phyloP scores from a whole-genome alignment of 2,888 invertebrate species.

The Plagodis pulveraria region DNA sequence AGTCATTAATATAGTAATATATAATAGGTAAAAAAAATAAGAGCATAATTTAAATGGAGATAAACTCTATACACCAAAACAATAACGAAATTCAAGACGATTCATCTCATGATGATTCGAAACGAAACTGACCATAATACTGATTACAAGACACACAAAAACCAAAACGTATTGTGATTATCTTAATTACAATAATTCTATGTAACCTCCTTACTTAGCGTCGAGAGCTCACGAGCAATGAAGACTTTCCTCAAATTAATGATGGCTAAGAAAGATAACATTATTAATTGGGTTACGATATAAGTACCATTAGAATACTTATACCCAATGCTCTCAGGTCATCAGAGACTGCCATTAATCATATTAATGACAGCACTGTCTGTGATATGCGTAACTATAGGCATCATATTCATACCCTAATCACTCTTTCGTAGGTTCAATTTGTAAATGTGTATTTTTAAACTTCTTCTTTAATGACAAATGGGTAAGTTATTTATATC shows the following conservation, averaged over 20 bases:
- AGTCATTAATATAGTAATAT: too few species aligned
- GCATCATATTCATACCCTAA: not conserved
- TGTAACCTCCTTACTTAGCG: constrained; percentile 8
- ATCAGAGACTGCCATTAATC: constrained; percentile 34
- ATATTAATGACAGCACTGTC: constrained; percentile 30
- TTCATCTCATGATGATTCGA: not conserved
- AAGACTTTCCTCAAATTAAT: constrained; percentile 70
- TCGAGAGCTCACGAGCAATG: constrained; percentile 55
- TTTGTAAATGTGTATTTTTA: too few species aligned
- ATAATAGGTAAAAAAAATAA: too few species aligned
- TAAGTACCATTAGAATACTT: constrained; percentile 53
- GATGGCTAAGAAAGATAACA: constrained; percentile 68
- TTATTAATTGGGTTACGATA: constrained; percentile 78
- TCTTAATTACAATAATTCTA: not conserved
- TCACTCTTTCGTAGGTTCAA: not conserved
- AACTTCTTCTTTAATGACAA: too few species aligned
- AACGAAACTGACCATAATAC: not conserved
- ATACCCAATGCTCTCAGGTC: constrained; percentile 23
- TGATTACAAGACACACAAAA: not conserved
- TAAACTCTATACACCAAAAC: too few species aligned
- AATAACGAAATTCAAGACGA: too few species aligned
- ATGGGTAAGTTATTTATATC: too few species aligned
- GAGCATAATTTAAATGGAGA: too few species aligned
- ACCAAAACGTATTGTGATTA: not conserved
- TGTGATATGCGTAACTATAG: constrained; percentile 6